Evolutionary conservation across 2,888 invertebrate species (phyloP).

Genomic region (Dryococelus australis): DNA sequence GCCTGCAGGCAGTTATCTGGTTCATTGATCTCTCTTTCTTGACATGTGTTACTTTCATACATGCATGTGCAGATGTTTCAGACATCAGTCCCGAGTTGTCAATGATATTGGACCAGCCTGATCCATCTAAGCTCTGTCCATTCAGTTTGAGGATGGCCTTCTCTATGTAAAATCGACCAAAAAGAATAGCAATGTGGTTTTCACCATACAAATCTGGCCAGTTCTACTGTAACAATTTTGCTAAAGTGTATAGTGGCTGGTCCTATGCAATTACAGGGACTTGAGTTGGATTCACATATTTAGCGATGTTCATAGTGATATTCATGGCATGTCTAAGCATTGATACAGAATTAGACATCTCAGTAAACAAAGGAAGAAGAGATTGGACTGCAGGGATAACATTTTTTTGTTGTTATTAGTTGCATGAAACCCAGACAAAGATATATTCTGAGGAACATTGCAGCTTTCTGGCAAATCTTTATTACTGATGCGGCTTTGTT

Average conservation of each 20-base stretch:
- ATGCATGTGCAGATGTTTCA: constrained; percentile 6
- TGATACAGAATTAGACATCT: not conserved
- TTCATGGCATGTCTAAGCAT: constrained; percentile 7
- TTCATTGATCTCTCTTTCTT: not conserved
- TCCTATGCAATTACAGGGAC: not conserved
- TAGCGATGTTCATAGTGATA: not conserved
- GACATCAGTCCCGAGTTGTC: constrained; percentile 3
- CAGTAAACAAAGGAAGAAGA: constrained; percentile 4
- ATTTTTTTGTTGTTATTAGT: no score
- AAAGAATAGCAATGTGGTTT: not conserved
- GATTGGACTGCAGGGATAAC: not conserved
- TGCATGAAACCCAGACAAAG: no score
- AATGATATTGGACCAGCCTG: not conserved
- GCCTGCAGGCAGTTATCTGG: not conserved
- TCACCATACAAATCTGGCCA: constrained; percentile 17
- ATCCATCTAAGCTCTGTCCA: not conserved
- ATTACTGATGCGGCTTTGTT: not conserved
- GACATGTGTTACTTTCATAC: not conserved
- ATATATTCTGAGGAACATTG: no score
- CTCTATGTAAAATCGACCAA: not conserved
- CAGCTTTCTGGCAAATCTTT: no score
- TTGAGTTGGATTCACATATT: not conserved
- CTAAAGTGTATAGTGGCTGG: not conserved
- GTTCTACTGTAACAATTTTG: not conserved
- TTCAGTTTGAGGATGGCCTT: not conserved